Conservation (phyloP, 2,113 vertebrate species). For the Morone saxatilis region DNA sequence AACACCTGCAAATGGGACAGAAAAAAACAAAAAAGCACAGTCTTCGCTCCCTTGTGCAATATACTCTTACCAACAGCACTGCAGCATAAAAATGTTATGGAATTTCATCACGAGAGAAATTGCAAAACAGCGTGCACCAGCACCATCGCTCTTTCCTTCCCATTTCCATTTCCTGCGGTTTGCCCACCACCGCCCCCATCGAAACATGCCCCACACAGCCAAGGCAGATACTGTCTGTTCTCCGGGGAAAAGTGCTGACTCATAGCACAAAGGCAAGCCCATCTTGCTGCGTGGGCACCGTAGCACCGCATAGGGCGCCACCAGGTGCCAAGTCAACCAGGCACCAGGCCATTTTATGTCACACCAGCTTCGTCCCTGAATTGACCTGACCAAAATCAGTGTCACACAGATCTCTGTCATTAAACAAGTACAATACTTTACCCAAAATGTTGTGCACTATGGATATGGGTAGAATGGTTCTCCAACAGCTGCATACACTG, state of each 20-base stretch:
- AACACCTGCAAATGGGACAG: constrained; percentile 27
- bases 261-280: constrained; percentile 69
- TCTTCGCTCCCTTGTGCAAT: constrained; percentile 1
- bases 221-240: constrained; percentile 62
- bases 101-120: constrained; percentile 65
- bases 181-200: constrained; percentile 42
- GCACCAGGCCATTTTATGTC: constrained; percentile 35
- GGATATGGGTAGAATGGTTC: not conserved
- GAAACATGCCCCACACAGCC: constrained; percentile 53
- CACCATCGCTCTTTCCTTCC: constrained; percentile 64
- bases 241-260: constrained; percentile 78
- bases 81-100: constrained; percentile 47
- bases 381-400: constrained; percentile 5
- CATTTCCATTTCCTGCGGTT: constrained; percentile 70
- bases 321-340: constrained; percentile 54
- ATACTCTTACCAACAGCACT: constrained; percentile 21
- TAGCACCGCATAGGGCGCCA: constrained; percentile 37
- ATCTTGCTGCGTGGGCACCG: constrained; percentile 51
- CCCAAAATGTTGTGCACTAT: not conserved
- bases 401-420: not conserved
- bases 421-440: not conserved
- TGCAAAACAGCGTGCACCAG: constrained; percentile 54
- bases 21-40: constrained; percentile 18
- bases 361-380: constrained; percentile 8
- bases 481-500: not conserved